Base-by-base conservation (phyloP, 2,113 vertebrate species). In the Geococcyx californianus region DNA sequence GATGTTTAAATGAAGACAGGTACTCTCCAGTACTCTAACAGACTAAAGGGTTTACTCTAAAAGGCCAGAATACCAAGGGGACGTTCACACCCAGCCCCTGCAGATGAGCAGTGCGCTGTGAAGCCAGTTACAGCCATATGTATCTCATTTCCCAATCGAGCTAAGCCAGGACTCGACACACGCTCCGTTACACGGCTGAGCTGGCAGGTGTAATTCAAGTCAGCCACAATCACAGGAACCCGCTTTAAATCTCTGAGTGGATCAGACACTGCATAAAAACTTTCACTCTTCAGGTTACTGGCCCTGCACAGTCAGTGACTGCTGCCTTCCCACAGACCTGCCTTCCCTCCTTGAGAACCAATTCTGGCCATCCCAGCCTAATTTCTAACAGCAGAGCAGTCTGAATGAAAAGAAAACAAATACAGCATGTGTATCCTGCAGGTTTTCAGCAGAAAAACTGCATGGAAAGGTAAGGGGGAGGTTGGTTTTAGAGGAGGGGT, bases 141-240 rank as follows among this genome's bases (percentile, higher is more conserved):
- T 16, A 85, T 55, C 79, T 83, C 73, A 81, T 90, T 92, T 95
- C 90, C 74, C 87, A 88, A 26, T 47, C 3, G 21, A 83, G 79
- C 89, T 62, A 25, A 64, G 45, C 12, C 0, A 1, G 42, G n/a
- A 36, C 45, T 3, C 10, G 7, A 40, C 60, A 28, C 1, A 14
- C 11, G 23, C 64, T 85, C 12, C 6, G 72, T 86, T 74, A 54
- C 64, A 36, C 0, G 60, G 88, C 85, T 76, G 79, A 96, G 90
- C 75, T 73, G 75, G 79, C 42, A 45, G 74, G 80, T 18, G 60
- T 31, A 93, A 93, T 24, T 77, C 68, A 52, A 95, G 91, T 60
- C 86, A 81, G 24, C 25, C 25, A 26, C 76, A 81, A 84, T 74
- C 89, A 70, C 64, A 81, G 64, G 38, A 86, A 80, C 2, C 38